These are phyloP conservation scores for Artemia sinica DNA, from an alignment of 2,888 invertebrate species.

Conservation along the genomic window DNA sequence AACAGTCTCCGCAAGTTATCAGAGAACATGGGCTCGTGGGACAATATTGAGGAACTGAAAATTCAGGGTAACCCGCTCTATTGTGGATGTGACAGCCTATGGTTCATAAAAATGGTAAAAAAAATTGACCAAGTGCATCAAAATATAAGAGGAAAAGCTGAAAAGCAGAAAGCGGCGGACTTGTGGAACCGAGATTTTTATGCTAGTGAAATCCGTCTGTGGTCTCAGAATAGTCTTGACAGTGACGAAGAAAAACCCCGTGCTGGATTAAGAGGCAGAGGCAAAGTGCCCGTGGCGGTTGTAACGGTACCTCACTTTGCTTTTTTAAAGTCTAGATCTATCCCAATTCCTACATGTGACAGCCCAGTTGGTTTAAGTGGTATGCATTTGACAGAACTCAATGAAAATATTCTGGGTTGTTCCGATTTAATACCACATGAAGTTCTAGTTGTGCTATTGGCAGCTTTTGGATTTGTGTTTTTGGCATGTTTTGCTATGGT, in stretches of 20 bases:
- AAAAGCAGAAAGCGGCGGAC: neutral
- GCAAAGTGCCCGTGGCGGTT: neutral
- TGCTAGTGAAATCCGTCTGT: neutral
- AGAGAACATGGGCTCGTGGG: constrained; percentile 60
- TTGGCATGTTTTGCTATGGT: neutral
- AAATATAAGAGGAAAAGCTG: neutral
- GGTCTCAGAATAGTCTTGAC: constrained; percentile 7
- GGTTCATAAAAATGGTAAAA: neutral
- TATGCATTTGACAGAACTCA: neutral
- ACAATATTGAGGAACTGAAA: neutral
- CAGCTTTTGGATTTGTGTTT: neutral
- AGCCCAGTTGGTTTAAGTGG: neutral
- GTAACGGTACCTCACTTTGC: neutral
- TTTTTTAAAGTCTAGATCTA: neutral
- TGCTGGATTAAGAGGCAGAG: neutral
- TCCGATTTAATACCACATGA: constrained; percentile 12
- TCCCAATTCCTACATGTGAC: neutral
- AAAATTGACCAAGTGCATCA: neutral
- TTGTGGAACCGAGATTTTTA: neutral
- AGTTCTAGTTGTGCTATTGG: neutral
- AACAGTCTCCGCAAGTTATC: constrained; percentile 55
- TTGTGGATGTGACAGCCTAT: neutral
- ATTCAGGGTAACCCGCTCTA: neutral
- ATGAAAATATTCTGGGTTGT: neutral
- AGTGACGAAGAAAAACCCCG: neutral